Evolutionary conservation across 1,140 invertebrate species (phyloP).

Genomic region (Galleria mellonella): DNA sequence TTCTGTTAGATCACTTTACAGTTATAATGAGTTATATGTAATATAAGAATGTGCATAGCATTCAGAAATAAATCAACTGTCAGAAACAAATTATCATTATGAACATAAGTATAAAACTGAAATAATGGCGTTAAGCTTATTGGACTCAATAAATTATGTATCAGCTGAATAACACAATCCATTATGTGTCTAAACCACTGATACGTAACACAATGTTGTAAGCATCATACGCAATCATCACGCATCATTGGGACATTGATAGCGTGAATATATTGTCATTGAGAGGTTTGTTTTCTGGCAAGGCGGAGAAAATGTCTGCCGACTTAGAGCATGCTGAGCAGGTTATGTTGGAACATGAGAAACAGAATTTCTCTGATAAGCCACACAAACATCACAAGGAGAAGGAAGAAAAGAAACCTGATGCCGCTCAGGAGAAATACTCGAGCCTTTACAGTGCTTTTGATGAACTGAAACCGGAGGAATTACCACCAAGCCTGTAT

Average conservation of each 20-base stretch:
- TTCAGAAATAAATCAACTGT: no score
- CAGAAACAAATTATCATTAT: no score
- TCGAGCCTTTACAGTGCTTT: slow-evolving; percentile 72
- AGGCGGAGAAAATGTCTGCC: slow-evolving; percentile 71
- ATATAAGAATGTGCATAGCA: no score
- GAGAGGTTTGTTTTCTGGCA: slow-evolving; percentile 69
- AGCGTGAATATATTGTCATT: slow-evolving; percentile 38
- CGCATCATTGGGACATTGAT: slow-evolving; percentile 36
- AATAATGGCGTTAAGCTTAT: no score
- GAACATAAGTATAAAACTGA: no score
- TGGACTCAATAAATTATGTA: no score
- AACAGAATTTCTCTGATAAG: slow-evolving; percentile 63
- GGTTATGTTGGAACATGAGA: slow-evolving; percentile 69
- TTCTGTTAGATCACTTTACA: no score
- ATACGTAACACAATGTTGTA: slow-evolving; percentile 34
- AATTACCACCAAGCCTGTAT: slow-evolving; percentile 46
- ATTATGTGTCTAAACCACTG: slow-evolving; percentile 23
- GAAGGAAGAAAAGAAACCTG: slow-evolving; percentile 46
- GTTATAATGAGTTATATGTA: no score
- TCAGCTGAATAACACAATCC: neutral
- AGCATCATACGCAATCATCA: slow-evolving; percentile 39
- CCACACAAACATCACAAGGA: slow-evolving; percentile 51
- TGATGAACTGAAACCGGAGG: slow-evolving; percentile 70
- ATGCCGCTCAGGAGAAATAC: slow-evolving; percentile 65
- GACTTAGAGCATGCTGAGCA: slow-evolving; percentile 71